phyloP scores from a whole-genome alignment of 2,113 vertebrate species.

The Microcebus tavaratra region DNA sequence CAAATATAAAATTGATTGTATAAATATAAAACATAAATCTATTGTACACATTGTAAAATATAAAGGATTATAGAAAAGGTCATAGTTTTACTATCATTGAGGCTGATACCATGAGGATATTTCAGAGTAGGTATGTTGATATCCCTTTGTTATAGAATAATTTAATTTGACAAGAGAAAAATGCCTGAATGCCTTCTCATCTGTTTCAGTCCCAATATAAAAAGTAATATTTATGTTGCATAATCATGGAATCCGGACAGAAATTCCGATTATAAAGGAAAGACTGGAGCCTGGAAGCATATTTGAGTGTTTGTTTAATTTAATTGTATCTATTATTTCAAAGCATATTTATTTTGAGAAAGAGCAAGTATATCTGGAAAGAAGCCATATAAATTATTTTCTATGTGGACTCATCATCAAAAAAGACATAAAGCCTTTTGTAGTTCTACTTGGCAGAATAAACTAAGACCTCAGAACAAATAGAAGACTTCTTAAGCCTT shows the following conservation, averaged over 20 bases:
- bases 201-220: conserved; percentile 13
- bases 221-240: conserved; percentile 17
- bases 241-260: background rate
- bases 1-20: background rate
- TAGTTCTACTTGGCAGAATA: conserved; percentile 58
- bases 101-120: background rate
- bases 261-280: background rate
- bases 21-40: background rate
- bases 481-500: conserved; percentile 55
- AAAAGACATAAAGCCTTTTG: conserved; percentile 8
- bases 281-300: background rate
- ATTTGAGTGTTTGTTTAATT: conserved; percentile 36
- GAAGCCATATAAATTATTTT: conserved; percentile 49
- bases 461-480: conserved; percentile 47
- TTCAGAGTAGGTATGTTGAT: background rate
- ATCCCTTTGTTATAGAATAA: background rate
- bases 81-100: background rate
- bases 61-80: background rate
- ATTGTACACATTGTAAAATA: background rate
- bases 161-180: background rate
- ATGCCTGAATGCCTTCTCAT: background rate
- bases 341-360: conserved; percentile 48
- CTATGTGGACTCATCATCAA: conserved; percentile 52
- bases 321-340: conserved; percentile 34
- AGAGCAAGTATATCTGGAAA: background rate